Percentiles rank a stretch among this genome's conserved stretches.
Evolutionary conservation across 53 echinoderm and acorn worm genomes (phyloP).

Genomic region (Luidia sarsii): DNA sequence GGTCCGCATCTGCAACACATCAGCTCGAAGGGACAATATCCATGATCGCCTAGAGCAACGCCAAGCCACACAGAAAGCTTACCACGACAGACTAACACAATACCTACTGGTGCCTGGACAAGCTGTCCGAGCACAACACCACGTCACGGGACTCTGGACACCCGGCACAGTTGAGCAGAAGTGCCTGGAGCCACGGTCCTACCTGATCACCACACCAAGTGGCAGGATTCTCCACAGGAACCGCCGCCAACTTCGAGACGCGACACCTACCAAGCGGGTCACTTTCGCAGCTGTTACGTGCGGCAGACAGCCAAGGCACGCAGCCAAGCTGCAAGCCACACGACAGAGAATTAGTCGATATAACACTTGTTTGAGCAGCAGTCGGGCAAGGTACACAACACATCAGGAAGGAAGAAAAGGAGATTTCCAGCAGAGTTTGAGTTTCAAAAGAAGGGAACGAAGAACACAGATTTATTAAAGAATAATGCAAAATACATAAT

Average conservation of each 20-base stretch:
- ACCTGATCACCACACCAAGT: constrained; percentile 49
- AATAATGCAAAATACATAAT: too few species aligned
- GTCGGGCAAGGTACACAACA: too few species aligned
- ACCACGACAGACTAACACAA: constrained; percentile 37
- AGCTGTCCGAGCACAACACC: constrained; percentile 38
- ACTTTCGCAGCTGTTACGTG: not conserved
- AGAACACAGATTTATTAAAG: too few species aligned
- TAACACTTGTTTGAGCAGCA: too few species aligned
- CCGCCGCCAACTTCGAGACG: constrained; percentile 31
- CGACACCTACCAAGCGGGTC: constrained; percentile 12
- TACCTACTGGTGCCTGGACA: constrained; percentile 54
- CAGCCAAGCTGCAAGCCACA: too few species aligned
- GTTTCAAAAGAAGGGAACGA: too few species aligned
- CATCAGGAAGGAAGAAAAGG: too few species aligned
- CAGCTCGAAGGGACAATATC: constrained; percentile 14
- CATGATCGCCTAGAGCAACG: constrained; percentile 46
- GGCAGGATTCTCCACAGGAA: constrained; percentile 56
- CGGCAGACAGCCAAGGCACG: too few species aligned
- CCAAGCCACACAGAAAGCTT: constrained; percentile 55
- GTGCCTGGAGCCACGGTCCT: constrained; percentile 62
- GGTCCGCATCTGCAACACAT: constrained; percentile 10
- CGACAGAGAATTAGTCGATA: too few species aligned
- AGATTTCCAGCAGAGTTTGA: too few species aligned
- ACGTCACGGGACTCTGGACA: constrained; percentile 34
- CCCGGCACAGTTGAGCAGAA: constrained; percentile 43